These are phyloP conservation scores for Acestrorhynchus altus DNA, from an alignment of 2,797 vertebrate species.

Conservation along the genomic window DNA sequence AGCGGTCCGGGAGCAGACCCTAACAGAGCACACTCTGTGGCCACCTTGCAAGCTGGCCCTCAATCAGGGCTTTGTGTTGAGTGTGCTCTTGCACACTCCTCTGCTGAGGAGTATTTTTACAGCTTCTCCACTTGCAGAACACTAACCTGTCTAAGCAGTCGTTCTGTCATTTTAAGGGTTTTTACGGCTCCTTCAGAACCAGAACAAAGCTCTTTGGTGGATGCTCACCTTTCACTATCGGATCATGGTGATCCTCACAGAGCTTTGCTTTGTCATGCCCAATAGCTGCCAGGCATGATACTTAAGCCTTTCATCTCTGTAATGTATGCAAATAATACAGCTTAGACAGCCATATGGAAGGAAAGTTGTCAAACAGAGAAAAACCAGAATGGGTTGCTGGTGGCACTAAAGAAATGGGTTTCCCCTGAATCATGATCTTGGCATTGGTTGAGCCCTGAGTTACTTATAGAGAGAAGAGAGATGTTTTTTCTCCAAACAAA, in stretches of 20 bases:
- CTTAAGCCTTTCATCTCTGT: neutral
- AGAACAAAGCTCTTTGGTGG: neutral
- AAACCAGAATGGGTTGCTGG: neutral
- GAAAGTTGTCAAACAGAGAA: neutral
- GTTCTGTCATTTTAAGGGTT: constrained; percentile 49
- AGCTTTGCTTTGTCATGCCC: neutral
- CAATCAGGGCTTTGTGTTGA: constrained; percentile 78
- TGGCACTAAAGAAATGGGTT: neutral
- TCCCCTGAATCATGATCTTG: neutral
- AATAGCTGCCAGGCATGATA: neutral
- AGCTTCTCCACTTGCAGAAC: constrained; percentile 65
- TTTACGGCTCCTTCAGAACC: neutral
- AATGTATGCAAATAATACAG: constrained; percentile 12
- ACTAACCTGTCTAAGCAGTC: constrained; percentile 64
- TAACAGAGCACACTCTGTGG: constrained; percentile 68
- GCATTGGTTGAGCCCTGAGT: neutral
- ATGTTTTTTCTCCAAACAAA: neutral
- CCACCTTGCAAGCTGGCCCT: constrained; percentile 71
- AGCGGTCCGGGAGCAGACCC: constrained; percentile 66
- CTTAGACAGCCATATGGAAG: neutral
- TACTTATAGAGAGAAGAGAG: neutral
- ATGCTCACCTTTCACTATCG: neutral
- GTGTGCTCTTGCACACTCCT: constrained; percentile 45
- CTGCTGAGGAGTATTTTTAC: constrained; percentile 68
- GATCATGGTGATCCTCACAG: neutral